Evolutionary conservation across 2,888 invertebrate species (phyloP), one percentile per base, ranked within the genome.

Genomic region (Coremacera marginata): DNA sequence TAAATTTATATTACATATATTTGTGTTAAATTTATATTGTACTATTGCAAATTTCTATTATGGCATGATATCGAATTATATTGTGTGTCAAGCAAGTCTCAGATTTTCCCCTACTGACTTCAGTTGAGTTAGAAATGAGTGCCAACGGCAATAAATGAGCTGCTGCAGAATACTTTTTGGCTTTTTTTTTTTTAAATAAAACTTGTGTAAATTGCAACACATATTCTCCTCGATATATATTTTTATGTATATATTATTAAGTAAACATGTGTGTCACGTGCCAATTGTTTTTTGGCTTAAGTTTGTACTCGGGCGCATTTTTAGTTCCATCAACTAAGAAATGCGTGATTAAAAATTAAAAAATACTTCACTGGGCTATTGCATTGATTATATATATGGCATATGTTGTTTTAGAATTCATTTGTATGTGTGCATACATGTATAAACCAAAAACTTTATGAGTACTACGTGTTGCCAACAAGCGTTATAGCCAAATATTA

Each of bases 361-460:
- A 76, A 60, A 22, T 60, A 76, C 60, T 52, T 84, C 78, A 83
- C 80, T 83, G 82, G 83, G 83, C 84, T 84, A 84, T 84, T 84
- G 84, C 80, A 77, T 81, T 79, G 73, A 77, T 78, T 70, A n/a
- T 70, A 55, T 57, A 70, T 44, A 51, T 70, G 52, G 27, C 5
- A 14, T 14, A 71, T 70, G 49, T 22, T 8, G 37, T 51, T 51
- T 63, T 73, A 49, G 63, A 73, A 62, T 73, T 73, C 27, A n/a
- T 51, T 62, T 70, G 63, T 52, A 75, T 60, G 75, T 72, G 14
- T 76, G 22, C 70, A 77, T 79, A 79, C 79, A 73, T 81, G 78
- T 82, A 82, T 84, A 82, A 86, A 86, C 84, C 84, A 85, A 86
- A 77, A 81, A 76, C 77, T 79, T 73, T 79, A 70, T 72, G 77